Evolutionary conservation across 2,113 vertebrate genomes (phyloP), one percentile per base, ranked within the genome.

Genomic region (Enhydra lutris): DNA sequence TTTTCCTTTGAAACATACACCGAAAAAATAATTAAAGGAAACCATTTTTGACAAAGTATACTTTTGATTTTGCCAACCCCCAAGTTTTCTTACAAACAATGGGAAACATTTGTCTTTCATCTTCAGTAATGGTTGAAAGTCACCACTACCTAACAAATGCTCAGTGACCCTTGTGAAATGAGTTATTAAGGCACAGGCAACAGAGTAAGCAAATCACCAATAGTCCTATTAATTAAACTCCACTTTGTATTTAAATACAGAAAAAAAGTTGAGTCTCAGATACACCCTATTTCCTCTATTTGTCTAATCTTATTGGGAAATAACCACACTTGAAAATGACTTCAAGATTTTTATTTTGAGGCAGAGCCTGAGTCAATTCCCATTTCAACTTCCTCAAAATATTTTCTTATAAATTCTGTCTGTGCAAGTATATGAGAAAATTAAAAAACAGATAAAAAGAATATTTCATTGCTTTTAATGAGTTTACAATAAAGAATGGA

Each of bases 51-150:
- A 95, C 93, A 96, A 97, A 80, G 50, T 21, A 39, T 74, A 82
- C 18, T 91, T 96, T 83, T 89, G 26, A 94, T 88, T 97, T 97
- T 97, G 95, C 87, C 74, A 97, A 97, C 85, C 29, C 61, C 31
- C 50, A 97, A 94, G 96, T 90, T 96, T 80, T 88, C 85, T 89
- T 89, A 93, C 39, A 95, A 84, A 93, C 96, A 97, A 93, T 94
- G 89, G 78, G 69, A 95, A 95, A 93, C 67, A 96, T 94, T 95
- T 88, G 67, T 89, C 82, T 97, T 94, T 97, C 96, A 97, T 97
- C 83, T 93, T 85, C 42, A 76, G 59, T 52, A 36, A 69, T 90
- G 80, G 63, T 79, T 69, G 96, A 88, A 95, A 93, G 95, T 96
- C 86, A 95, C 87, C 87, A 96, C 94, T 90, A 94, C 84, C 89